Evolutionary conservation across 2,797 vertebrate species (phyloP).

Genomic region (Xerus rutilus): DNA sequence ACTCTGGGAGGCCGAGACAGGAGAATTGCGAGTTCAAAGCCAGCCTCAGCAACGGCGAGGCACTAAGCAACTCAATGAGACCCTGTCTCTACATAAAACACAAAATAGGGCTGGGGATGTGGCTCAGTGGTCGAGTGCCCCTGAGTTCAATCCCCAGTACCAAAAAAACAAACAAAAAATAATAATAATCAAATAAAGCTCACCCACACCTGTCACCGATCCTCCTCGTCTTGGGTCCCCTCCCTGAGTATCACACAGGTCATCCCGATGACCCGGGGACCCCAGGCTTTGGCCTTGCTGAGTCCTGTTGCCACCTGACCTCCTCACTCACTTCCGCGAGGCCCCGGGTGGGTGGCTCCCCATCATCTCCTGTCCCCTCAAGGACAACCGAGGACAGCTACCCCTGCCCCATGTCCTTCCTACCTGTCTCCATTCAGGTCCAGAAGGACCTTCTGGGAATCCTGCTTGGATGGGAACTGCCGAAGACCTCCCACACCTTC

Average conservation of each 20-base stretch:
- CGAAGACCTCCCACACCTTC: too few species aligned
- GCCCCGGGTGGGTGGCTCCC: not conserved
- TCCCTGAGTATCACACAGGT: not conserved
- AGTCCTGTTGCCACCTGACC: accelerated
- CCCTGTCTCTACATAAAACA: too few species aligned
- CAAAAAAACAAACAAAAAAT: too few species aligned
- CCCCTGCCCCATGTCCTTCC: not conserved
- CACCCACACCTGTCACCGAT: accelerated
- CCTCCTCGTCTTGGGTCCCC: not conserved
- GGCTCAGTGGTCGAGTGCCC: too few species aligned
- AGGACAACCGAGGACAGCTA: not conserved
- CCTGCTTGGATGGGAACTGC: not conserved
- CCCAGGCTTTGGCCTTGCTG: not conserved
- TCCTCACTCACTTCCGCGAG: not conserved
- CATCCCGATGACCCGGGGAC: not conserved
- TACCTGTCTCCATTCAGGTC: not conserved
- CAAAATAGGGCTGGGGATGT: too few species aligned
- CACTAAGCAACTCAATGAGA: too few species aligned
- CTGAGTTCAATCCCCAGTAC: too few species aligned
- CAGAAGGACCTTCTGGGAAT: not conserved
- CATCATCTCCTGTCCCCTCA: not conserved
- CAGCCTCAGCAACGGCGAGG: too few species aligned
- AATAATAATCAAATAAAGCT: not conserved
- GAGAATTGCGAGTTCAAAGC: too few species aligned
- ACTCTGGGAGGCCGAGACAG: too few species aligned